Base-by-base conservation (phyloP, 2,113 vertebrate species). In the Cettia cetti region DNA sequence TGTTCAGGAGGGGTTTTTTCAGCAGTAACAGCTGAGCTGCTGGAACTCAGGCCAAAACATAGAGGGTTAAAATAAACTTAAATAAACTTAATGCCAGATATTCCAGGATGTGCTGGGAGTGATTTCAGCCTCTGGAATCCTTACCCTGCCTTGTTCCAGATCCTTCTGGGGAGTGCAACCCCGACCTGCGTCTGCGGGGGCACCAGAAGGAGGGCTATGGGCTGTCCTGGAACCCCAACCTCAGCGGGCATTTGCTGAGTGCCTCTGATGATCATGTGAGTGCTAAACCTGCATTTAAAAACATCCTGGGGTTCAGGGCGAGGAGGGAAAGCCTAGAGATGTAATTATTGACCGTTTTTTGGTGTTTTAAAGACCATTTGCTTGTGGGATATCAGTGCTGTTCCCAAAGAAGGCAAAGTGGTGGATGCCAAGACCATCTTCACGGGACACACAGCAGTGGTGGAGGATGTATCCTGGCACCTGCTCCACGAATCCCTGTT, bases 401-500 rank as follows among this genome's bases (percentile, higher is more conserved):
- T 99, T 82, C 99, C 99, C 35, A 99, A 99, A 82, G 99, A 99
- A 92, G 99, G 99, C 39, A 99, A 99, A 95, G 98, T 99, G 59
- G 99, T 99, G 94, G 99, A 99, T 92, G 99, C 99, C 13, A 99
- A 99, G 98, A 99, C 99, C 90, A 99, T 99, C 97, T 99, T 99
- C 95, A 99, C 99, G 9, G 99, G 99, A 22, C 99, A 99, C 77
- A 99, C 99, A 20, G 99, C 99, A 11, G 99, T 99, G 47, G 99
- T 99, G 76, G 99, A 99, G 91, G 99, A 99, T 40, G 99, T 99
- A 8, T 99, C 99, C 59, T 99, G 99, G 99, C 99, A 99, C 93
- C 96, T 99, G 81, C 98, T 99, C 27, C 99, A 99, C 0, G 99
- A 99, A 87, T 99, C 99, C 13, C 98, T 99, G 0, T 99, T 99